Percentiles rank a stretch among this genome's conserved stretches.
These are phyloP conservation scores for Latrodectus hesperus DNA, from an alignment of 2,888 invertebrate species.

Conservation along the genomic window DNA sequence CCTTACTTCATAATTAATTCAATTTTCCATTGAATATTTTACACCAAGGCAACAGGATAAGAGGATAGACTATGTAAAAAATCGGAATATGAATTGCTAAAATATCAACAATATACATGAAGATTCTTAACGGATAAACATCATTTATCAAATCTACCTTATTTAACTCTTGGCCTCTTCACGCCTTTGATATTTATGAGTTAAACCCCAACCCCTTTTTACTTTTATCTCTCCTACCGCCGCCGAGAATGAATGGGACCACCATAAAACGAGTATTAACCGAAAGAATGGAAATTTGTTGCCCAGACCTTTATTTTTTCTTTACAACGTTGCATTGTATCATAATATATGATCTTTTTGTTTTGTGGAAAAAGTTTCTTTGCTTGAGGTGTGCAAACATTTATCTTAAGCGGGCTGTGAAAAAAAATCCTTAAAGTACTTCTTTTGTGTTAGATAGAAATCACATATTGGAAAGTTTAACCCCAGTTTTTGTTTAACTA, in stretches of 20 bases:
- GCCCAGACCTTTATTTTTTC: background rate
- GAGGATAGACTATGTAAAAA: background rate
- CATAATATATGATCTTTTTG: background rate
- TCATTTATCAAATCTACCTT: conserved; percentile 30
- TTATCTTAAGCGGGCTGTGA: background rate
- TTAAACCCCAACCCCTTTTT: conserved; percentile 21
- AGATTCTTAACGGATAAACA: conserved; percentile 31
- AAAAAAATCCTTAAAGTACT: background rate
- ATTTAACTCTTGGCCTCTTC: conserved; percentile 27
- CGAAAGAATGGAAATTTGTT: background rate
- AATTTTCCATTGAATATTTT: too few relatives aligned
- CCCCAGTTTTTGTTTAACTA: background rate
- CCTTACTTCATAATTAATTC: too few relatives aligned
- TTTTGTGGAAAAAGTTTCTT: background rate
- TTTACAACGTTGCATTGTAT: background rate
- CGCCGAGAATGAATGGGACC: conserved; percentile 38
- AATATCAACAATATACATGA: background rate
- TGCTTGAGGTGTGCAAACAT: background rate
- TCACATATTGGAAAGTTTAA: background rate
- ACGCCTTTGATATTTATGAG: conserved; percentile 52
- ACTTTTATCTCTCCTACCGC: conserved; percentile 21
- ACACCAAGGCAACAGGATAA: too few relatives aligned
- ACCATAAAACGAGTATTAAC: conserved; percentile 30
- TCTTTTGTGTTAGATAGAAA: background rate
- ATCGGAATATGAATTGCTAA: background rate